Base-by-base conservation (phyloP, 2,113 vertebrate species). In the Panthera uncia region DNA sequence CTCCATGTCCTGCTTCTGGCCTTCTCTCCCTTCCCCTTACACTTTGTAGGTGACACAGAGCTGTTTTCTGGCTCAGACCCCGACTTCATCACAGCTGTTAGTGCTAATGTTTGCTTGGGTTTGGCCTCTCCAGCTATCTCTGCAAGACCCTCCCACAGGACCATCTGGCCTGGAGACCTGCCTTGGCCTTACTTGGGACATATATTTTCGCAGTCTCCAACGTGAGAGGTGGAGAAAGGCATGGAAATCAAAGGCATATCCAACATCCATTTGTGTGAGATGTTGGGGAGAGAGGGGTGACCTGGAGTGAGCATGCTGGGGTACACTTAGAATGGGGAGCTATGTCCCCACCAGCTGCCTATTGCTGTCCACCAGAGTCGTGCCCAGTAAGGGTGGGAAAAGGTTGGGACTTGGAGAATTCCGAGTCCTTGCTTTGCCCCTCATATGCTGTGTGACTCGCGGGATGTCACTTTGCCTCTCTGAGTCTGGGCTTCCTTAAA, bases 251-350 rank as follows among this genome's bases (percentile, higher is more conserved):
- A 57, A 91, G 71, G 14, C 18, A 41, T 41, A 52, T 36, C 31
- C 68, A 38, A 29, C 2, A 41, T 48, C 38, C 38, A 14, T 52
- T 71, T 0, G 4, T 36, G 52, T 14, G 74, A 57, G 50, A n/a
- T 52, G 31, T 15, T n/a, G 23, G 73, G 4, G 15, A 19, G 25
- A 50, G 25, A 33, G 27, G 33, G 8, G 65, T 23, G 33, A 25
- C 29, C 68, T 13, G 50, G 65, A 50, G 33, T 38, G 33, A 21
- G 29, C 2, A 23, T 3, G 4, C 0, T 0, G 6, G 9, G 38
- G 19, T 25, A 25, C 18, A 23, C 82, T 63, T 66, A 36, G 74
- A 84, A n/a, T 10, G 4, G 74, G 74, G 2, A 93, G 52, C 50
- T 48, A 0, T 15, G 33, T 69, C n/a, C 48, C 61, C 27, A 13